Conservation (phyloP, 2,888 invertebrate genomes). For the Amphipyra berbera region DNA sequence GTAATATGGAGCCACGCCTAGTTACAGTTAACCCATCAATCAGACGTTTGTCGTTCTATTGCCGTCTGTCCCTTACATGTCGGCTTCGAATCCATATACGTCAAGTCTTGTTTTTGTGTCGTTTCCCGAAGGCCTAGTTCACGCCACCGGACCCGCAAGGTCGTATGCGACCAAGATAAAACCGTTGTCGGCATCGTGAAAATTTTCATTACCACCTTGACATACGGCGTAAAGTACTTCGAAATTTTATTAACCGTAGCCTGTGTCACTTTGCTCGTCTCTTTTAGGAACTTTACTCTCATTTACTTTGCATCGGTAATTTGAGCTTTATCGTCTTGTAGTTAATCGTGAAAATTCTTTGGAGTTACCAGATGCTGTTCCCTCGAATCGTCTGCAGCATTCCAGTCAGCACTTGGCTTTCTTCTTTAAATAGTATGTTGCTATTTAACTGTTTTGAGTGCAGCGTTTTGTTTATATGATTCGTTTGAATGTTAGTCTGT, state of each 20-base stretch:
- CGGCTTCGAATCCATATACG: slow-evolving; percentile 76
- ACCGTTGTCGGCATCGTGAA: slow-evolving; percentile 54
- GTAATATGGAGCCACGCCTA: slow-evolving; percentile 68
- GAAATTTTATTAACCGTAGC: slow-evolving; percentile 25
- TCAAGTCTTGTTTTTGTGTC: slow-evolving; percentile 80
- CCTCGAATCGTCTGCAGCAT: slow-evolving; percentile 61
- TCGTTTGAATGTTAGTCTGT: slow-evolving; percentile 69
- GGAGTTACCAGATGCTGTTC: slow-evolving; percentile 34
- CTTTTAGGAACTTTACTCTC: slow-evolving; percentile 47
- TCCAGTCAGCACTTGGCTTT: slow-evolving; percentile 69
- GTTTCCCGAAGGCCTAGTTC: slow-evolving; percentile 83
- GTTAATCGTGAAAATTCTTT: slow-evolving; percentile 26
- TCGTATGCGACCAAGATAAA: slow-evolving; percentile 68
- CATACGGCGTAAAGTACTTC: slow-evolving; percentile 64
- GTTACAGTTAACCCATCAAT: slow-evolving; percentile 84
- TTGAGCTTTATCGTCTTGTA: slow-evolving; percentile 34
- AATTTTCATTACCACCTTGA: slow-evolving; percentile 62
- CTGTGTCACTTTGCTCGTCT: slow-evolving; percentile 32
- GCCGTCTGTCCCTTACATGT: slow-evolving; percentile 74
- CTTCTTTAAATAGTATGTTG: slow-evolving; percentile 76
- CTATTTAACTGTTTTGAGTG: slow-evolving; percentile 61
- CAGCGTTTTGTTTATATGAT: slow-evolving; percentile 69
- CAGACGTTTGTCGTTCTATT: slow-evolving; percentile 73
- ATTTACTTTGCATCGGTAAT: slow-evolving; percentile 25
- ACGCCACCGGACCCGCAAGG: slow-evolving; percentile 78